Evolutionary conservation across 2,888 invertebrate genomes (phyloP).

Genomic region (Pyrochroa serraticornis): DNA sequence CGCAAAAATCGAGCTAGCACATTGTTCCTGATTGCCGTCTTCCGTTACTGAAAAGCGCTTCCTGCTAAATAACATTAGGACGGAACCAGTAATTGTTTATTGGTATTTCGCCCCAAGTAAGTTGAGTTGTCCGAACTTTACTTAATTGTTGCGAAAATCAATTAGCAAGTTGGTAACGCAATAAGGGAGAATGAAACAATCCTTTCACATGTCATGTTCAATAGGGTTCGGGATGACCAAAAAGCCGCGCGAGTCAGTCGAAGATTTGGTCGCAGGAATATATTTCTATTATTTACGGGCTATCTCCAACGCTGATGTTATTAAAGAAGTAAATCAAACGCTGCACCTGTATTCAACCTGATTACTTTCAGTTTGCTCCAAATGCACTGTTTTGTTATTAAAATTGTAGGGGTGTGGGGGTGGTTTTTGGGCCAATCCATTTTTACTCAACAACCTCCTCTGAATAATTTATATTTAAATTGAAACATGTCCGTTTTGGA

Average conservation of each 20-base stretch:
- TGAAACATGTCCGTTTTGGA: constrained; percentile 32
- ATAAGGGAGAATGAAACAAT: constrained; percentile 20
- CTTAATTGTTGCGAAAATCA: constrained; percentile 26
- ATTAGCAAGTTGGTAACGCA: constrained; percentile 15
- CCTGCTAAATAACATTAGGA: neutral
- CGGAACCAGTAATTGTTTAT: constrained; percentile 17
- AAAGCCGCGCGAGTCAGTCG: constrained; percentile 7
- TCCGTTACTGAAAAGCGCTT: neutral
- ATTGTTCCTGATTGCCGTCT: neutral
- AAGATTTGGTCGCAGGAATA: constrained; percentile 16
- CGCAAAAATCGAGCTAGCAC: constrained; percentile 2
- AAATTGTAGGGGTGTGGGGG: neutral
- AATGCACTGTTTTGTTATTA: constrained; percentile 4
- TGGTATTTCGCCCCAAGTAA: constrained; percentile 15
- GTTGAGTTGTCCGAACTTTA: constrained; percentile 19
- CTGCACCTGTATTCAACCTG: constrained; percentile 17
- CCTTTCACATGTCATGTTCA: constrained; percentile 23
- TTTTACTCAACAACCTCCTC: constrained; percentile 11
- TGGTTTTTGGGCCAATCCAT: neutral
- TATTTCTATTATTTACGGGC: constrained; percentile 21
- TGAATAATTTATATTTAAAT: constrained; percentile 37
- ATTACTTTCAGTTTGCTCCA: constrained; percentile 8
- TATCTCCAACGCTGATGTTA: constrained; percentile 21
- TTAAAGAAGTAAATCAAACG: constrained; percentile 29
- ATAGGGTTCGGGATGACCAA: constrained; percentile 13